Base-by-base conservation (phyloP, 2,113 vertebrate genomes). In the Climacteris rufus region DNA sequence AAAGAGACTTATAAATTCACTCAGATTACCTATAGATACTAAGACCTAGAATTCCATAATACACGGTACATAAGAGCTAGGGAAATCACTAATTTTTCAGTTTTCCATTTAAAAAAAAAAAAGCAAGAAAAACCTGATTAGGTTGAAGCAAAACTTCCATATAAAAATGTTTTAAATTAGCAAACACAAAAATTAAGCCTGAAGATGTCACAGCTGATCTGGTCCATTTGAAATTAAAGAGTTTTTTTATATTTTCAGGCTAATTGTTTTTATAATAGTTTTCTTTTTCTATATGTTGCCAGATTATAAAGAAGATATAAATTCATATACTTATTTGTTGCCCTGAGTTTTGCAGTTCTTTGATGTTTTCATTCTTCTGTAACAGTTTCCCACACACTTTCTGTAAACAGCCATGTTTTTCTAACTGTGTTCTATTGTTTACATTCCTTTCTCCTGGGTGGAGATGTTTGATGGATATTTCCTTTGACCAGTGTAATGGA, bases 161-260 rank as follows among this genome's bases (percentile, higher is more conserved):
- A 19, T 30, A 8, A n/a, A 45, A 35, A 15, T 5, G 28, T 72
- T 76, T 61, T 20, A 28, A 60, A 61, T n/a, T 25, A 84, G 14
- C 2, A 49, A 71, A 60, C 15, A 56, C 2, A 82, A 81, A 85
- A 74, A 45, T 21, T 50, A 71, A 63, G 6, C 8, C 33, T 80
- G 23, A 54, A 88, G 40, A 20, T 56, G 20, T 69, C 17, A 86
- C 18, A 47, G 11, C 4, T 17, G 2, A 6, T 61, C 39, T 77
- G 4, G 17, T 61, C 19, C 69, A 33, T 86, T 69, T 72, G 27
- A 92, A 83, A 85, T 42, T 0, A 85, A 69, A 54, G 3, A 1
- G 0, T 0, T 40, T 76, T 74, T 82, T 66, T 27, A 28, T 3
- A 44, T 78, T 66, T 90, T 71, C 22, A 61, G 6, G 3, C 1